Percentiles rank a stretch among this genome's conserved stretches.
Conservation (phyloP, 2,888 invertebrate species). For the Eupithecia pulchellata region DNA sequence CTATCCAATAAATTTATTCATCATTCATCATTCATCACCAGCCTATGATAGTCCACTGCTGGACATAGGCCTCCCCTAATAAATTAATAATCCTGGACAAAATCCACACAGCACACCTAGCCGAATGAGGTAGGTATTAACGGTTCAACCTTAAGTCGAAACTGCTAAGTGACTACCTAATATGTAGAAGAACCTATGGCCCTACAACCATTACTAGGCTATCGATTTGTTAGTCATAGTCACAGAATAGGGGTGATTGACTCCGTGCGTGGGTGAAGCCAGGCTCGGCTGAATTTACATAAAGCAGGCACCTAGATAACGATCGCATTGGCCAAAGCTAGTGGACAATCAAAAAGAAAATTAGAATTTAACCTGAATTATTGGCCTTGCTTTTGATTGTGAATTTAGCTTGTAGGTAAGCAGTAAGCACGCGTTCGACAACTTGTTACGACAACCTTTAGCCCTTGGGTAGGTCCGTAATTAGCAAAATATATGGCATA, state of each 20-base stretch:
- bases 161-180: constrained; percentile 15
- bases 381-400: constrained; percentile 8
- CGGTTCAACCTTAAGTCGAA: neutral
- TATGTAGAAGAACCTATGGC: constrained; percentile 2
- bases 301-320: constrained; percentile 48
- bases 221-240: constrained; percentile 64
- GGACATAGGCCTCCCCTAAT: too few relatives aligned
- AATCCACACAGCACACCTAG: too few relatives aligned
- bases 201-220: constrained; percentile 13
- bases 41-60: too few relatives aligned
- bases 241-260: constrained; percentile 60
- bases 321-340: constrained; percentile 46
- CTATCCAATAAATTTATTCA: too few relatives aligned
- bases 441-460: neutral
- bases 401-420: neutral
- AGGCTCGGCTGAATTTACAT: constrained; percentile 54
- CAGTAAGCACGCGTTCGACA: neutral
- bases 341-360: constrained; percentile 39
- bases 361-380: constrained; percentile 19
- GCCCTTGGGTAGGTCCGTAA: too few relatives aligned
- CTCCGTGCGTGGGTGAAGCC: constrained; percentile 47
- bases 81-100: too few relatives aligned
- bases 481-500: neutral
- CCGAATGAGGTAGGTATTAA: neutral
- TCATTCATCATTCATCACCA: too few relatives aligned